These are phyloP conservation scores for Drosophila dives DNA, from an alignment of 2,888 invertebrate species.

Conservation along the genomic window DNA sequence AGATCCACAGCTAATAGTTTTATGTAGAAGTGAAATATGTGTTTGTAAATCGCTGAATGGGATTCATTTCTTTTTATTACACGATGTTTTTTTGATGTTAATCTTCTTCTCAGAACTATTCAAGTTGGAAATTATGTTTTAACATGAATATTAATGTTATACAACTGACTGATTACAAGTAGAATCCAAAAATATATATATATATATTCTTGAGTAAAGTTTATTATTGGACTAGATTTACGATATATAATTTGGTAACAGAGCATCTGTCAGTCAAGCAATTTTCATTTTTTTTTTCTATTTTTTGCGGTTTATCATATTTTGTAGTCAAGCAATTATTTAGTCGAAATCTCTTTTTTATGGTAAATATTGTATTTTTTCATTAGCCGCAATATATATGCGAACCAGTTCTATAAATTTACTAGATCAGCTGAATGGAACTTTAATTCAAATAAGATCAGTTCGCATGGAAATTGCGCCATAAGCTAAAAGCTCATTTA, in stretches of 20 bases:
- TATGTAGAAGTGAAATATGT: conserved; percentile 2
- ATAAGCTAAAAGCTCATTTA: neutral
- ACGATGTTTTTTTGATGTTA: neutral
- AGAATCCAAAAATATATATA: neutral
- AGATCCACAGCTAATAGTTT: too few species aligned
- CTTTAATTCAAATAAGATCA: neutral
- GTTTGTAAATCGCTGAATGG: neutral
- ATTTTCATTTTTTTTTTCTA: too few species aligned
- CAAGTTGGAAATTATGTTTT: neutral
- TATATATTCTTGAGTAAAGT: neutral
- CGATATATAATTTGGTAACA: neutral
- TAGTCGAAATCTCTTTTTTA: neutral
- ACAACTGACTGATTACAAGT: neutral
- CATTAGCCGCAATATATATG: neutral
- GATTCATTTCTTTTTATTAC: neutral
- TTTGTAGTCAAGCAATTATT: neutral
- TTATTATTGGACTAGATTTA: neutral
- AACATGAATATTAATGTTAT: neutral
- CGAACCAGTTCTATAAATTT: neutral
- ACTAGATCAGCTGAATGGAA: neutral
- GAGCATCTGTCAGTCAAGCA: neutral
- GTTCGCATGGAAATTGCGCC: neutral
- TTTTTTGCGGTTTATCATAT: neutral
- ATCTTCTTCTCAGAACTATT: neutral
- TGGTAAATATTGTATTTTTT: neutral